These are phyloP conservation scores for Amblyopsis hoosieri DNA, from an alignment of 2,797 vertebrate species.

Conservation along the genomic window DNA sequence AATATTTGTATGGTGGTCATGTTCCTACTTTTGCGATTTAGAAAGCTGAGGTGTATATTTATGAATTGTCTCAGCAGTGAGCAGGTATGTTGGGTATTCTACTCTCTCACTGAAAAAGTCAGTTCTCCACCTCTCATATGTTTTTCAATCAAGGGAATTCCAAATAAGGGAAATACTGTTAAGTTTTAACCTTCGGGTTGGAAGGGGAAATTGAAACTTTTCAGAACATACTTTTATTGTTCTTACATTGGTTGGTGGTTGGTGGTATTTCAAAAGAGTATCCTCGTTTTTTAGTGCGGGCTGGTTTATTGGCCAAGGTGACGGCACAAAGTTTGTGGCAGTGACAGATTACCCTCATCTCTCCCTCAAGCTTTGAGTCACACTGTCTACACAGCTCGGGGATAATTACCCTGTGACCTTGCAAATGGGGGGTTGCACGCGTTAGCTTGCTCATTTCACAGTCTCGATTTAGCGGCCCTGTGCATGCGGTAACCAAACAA, in stretches of 20 bases:
- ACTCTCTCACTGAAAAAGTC: background rate
- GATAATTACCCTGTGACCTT: conserved; percentile 15
- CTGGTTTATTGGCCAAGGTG: conserved; percentile 7
- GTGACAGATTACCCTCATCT: conserved; percentile 8
- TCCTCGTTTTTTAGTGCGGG: background rate
- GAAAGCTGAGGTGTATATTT: background rate
- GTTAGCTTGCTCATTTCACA: conserved; percentile 8
- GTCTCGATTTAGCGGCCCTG: background rate
- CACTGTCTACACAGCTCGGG: background rate
- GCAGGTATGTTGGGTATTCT: background rate
- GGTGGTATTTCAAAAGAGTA: no score
- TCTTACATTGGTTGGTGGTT: background rate
- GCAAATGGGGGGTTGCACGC: background rate
- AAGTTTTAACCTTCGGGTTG: no score
- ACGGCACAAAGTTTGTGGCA: conserved; percentile 7
- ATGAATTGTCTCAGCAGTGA: background rate
- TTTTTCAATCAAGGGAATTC: no score
- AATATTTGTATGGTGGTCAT: no score
- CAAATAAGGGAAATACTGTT: no score
- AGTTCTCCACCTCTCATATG: no score
- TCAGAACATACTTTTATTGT: background rate
- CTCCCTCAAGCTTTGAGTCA: conserved; percentile 1
- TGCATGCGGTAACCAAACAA: background rate
- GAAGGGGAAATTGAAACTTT: no score
- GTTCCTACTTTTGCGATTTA: no score